These are phyloP conservation scores for Norana najaformis DNA, from an alignment of 2,888 invertebrate genomes.

Conservation along the genomic window DNA sequence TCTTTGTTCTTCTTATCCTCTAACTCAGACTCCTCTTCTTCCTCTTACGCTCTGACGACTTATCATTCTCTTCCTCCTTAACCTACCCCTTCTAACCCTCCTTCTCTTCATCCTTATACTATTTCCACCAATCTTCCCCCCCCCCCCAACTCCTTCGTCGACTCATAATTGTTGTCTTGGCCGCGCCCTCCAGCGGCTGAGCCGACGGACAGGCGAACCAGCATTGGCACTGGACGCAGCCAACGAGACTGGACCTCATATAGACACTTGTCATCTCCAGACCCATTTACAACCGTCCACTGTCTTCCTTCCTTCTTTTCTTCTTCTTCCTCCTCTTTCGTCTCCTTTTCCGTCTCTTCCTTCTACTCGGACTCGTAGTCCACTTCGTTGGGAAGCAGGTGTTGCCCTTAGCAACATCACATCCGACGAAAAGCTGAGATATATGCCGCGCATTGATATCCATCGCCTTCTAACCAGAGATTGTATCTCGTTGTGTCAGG, in stretches of 20 bases:
- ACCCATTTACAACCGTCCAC: background rate
- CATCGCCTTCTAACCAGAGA: background rate
- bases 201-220: background rate
- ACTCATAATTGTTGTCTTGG: conserved; percentile 13
- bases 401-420: background rate
- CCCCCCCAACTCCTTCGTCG: background rate
- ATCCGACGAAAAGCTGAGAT: background rate
- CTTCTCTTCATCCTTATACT: background rate
- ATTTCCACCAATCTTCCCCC: background rate
- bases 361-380: background rate
- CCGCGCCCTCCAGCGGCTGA: background rate
- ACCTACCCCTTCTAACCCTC: background rate
- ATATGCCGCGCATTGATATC: background rate
- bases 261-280: conserved; percentile 13
- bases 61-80: background rate
- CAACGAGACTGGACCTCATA: background rate
- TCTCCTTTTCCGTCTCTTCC: background rate
- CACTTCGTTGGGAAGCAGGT: background rate
- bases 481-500: background rate
- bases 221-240: no score
- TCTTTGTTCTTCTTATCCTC: no score
- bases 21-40: no score
- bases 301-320: background rate
- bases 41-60: no score
- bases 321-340: background rate